Base-by-base conservation (phyloP, 2,888 invertebrate genomes). In the Seira sanloemensis region DNA sequence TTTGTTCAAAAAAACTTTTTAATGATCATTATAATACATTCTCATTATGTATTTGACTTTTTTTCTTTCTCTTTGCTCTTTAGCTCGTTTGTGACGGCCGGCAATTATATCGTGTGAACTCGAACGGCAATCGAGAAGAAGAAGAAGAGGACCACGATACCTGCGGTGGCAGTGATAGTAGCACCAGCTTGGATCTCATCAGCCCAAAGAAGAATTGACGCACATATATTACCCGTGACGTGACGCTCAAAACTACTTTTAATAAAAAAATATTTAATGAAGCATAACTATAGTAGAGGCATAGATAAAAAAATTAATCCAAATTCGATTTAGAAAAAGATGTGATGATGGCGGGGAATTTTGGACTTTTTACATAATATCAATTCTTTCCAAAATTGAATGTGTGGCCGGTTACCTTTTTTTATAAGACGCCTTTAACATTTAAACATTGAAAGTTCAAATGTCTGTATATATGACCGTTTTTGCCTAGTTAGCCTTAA, bases 401-500 rank as follows among this genome's bases (percentile, higher is more conserved):
- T 21, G 18, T 71, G 74, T 74, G 37, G 21, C 23, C 37, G 62
- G 26, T 66, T 62, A 19, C 62, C 19, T 50, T 37, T 67, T 23
- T 67, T 2, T 67, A n/a, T 24, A n/a, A n/a, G 7, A 50, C 24
- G 9, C 1, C 46, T 72, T 1, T 4, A 73, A 26, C 25, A 25
- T n/a, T n/a, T n/a, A n/a, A n/a, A 58, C 7, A 62, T 19, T 46
- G 37, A 16, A 54, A 24, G 58, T 54, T 69, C 0, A 21, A 65
- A 25, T n/a, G n/a, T n/a, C n/a, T n/a, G n/a, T n/a, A n/a, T n/a
- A n/a, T n/a, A n/a, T n/a, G n/a, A n/a, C 12, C 37, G 7, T 37
- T 23, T 79, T 67, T 67, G n/a, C 7, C 67, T 79, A 25, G 79
- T 79, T 79, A 73, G 58, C 79, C 79, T 79, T 79, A 79, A 79